phyloP scores from a whole-genome alignment of 2,113 vertebrate species.

The Bubo blakistoni region DNA sequence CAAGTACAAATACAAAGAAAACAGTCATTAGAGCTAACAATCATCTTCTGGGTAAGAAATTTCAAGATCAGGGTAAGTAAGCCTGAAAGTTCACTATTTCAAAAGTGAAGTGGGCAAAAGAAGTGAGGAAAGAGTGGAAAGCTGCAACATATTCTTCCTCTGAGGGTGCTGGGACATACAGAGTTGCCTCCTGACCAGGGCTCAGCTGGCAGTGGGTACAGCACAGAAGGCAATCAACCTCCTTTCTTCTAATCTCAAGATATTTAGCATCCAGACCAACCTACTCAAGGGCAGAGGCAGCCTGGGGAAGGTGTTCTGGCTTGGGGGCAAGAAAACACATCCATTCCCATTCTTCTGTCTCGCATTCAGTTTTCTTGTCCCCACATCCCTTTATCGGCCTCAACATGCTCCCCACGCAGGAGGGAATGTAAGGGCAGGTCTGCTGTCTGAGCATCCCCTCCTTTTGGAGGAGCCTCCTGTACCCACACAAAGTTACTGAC shows the following conservation, averaged over 20 bases:
- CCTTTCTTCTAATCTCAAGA: not conserved
- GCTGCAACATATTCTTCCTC: not conserved
- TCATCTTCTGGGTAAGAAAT: not conserved
- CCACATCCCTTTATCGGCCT: accelerated
- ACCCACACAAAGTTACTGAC: not conserved
- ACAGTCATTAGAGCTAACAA: not conserved
- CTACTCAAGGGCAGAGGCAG: not conserved
- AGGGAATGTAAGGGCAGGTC: not conserved
- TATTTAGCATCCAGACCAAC: not conserved
- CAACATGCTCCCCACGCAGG: not conserved
- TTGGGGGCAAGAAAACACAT: not conserved
- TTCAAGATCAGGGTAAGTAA: not conserved
- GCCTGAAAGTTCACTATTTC: not conserved
- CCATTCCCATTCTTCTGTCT: not conserved
- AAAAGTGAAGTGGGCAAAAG: not conserved
- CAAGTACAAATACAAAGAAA: not conserved
- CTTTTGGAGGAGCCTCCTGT: not conserved
- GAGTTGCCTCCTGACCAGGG: not conserved
- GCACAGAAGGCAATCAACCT: not conserved
- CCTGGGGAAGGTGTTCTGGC: not conserved
- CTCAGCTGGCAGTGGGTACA: not conserved
- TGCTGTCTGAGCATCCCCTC: not conserved
- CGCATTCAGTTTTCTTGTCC: not conserved
- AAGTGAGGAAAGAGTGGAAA: not conserved
- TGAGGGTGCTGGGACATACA: accelerated